phyloP scores from a whole-genome alignment of 2,113 vertebrate species.

The Oreotragus oreotragus region DNA sequence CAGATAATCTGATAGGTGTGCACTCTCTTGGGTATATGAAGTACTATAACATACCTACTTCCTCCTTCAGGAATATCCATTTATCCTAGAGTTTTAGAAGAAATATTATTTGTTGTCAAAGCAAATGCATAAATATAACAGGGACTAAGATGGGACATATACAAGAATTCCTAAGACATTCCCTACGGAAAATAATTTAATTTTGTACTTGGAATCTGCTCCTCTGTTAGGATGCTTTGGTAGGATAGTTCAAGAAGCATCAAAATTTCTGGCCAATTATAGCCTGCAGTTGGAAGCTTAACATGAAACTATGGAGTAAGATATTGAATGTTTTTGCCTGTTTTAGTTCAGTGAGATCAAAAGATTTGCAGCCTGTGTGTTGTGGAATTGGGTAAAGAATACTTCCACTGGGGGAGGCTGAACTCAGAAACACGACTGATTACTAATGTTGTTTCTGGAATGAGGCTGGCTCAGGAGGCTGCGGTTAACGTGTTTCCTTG shows the following conservation, averaged over 20 bases:
- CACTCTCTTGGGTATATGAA: background rate
- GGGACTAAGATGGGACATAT: background rate
- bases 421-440: background rate
- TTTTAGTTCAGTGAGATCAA: background rate
- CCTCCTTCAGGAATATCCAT: background rate
- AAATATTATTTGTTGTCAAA: background rate
- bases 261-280: background rate
- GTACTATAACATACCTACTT: background rate
- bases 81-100: background rate
- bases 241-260: background rate
- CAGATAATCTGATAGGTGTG: background rate
- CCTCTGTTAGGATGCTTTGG: background rate
- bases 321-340: background rate
- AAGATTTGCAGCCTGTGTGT: background rate
- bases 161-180: background rate
- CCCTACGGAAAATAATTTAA: background rate
- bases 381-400: background rate
- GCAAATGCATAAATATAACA: background rate
- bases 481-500: background rate
- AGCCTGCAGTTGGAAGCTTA: background rate
- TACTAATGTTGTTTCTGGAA: slow-evolving; percentile 10
- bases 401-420: background rate
- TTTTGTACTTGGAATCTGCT: background rate
- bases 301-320: background rate
- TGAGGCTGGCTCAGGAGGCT: background rate